Evolutionary conservation across 2,888 invertebrate species (phyloP).

Genomic region (Tenthredo amoena): DNA sequence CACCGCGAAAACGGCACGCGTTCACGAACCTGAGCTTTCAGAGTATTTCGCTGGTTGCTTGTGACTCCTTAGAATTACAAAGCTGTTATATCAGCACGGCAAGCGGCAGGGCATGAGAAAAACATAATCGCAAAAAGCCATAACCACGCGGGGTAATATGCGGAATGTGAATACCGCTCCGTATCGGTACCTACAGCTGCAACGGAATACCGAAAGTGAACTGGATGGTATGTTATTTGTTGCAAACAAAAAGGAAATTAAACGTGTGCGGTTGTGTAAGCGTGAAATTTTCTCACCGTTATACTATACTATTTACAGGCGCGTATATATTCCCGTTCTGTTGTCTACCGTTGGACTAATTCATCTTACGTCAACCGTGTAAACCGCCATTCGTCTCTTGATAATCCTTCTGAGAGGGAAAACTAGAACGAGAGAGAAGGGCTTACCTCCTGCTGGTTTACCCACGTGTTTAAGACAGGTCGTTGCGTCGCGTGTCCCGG

Average conservation of each 20-base stretch:
- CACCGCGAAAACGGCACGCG: slow-evolving; percentile 1
- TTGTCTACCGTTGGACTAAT: slow-evolving; percentile 22
- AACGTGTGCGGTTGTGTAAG: neutral
- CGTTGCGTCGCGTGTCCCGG: slow-evolving; percentile 24
- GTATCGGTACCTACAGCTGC: neutral
- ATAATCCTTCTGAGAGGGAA: slow-evolving; percentile 28
- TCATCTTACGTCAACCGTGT: slow-evolving; percentile 39
- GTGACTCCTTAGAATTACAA: neutral
- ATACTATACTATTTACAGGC: neutral
- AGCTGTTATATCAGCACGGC: neutral
- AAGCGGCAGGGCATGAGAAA: neutral
- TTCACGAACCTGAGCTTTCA: neutral
- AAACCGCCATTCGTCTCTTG: slow-evolving; percentile 44
- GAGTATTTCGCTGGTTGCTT: neutral
- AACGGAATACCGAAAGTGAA: neutral
- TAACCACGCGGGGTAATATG: neutral
- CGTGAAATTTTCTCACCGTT: neutral
- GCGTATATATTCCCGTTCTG: neutral
- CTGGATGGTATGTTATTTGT: neutral
- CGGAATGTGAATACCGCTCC: neutral
- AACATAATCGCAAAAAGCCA: neutral
- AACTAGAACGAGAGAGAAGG: slow-evolving; percentile 4
- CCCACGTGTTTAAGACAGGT: slow-evolving; percentile 41
- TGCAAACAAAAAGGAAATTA: neutral
- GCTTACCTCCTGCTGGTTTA: neutral